Evolutionary conservation across 2,797 vertebrate species (phyloP).

Genomic region (Hypotaenidia okinawae): DNA sequence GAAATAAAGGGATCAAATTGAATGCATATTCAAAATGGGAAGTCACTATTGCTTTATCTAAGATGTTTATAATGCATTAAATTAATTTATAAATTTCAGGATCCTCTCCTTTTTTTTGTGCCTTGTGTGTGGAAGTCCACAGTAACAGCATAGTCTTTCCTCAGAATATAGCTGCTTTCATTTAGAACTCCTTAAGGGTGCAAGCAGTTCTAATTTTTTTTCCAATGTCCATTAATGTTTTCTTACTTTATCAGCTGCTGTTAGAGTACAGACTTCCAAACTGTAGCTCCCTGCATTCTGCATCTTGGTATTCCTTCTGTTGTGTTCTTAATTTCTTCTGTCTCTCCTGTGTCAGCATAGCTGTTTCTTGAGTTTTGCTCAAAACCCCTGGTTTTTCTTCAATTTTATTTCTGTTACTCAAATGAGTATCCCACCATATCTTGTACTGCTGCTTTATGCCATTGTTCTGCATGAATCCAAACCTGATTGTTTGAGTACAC

Average conservation of each 20-base stretch:
- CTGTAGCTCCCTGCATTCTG: background rate
- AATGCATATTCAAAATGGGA: background rate
- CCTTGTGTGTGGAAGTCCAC: background rate
- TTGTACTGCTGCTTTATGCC: background rate
- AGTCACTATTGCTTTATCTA: background rate
- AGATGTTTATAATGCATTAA: background rate
- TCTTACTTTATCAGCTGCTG: background rate
- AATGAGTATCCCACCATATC: background rate
- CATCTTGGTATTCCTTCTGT: background rate
- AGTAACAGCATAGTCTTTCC: background rate
- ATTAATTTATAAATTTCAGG: background rate
- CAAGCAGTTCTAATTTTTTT: background rate
- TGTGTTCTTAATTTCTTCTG: background rate
- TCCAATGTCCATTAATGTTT: background rate
- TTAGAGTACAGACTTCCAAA: background rate
- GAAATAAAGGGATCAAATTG: slow-evolving; percentile 9
- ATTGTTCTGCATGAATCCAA: background rate
- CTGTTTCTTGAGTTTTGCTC: background rate
- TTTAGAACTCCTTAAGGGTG: background rate
- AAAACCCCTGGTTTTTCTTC: background rate
- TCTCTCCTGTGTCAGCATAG: background rate
- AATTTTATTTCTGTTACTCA: background rate
- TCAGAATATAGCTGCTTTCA: background rate
- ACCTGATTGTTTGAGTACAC: background rate
- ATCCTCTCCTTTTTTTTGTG: background rate